Conservation (phyloP, 2,797 vertebrate genomes). For the Acrossocheilus fasciatus region DNA sequence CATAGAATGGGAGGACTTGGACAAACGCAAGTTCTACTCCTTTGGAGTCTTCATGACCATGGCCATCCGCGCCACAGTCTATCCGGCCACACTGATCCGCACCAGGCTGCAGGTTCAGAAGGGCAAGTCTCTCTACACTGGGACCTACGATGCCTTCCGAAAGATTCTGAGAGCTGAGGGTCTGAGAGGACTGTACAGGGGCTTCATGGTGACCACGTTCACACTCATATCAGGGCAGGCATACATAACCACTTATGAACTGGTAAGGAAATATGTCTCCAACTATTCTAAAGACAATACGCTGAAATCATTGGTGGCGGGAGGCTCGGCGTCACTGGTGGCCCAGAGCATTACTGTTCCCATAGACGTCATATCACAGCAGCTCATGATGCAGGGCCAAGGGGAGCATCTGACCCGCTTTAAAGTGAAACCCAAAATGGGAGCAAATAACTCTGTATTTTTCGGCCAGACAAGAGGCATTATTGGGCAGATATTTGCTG, state of each 20-base stretch:
- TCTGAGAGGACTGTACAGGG: constrained; percentile 87
- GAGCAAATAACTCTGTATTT: constrained; percentile 71
- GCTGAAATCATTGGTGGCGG: constrained; percentile 92
- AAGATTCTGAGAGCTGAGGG: constrained; percentile 92
- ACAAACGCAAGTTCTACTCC: constrained; percentile 97
- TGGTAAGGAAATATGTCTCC: constrained; percentile 92
- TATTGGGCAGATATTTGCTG: constrained; percentile 89
- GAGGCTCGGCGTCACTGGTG: constrained; percentile 92
- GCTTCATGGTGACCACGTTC: constrained; percentile 96
- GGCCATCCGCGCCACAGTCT: constrained; percentile 93
- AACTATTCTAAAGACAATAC: constrained; percentile 90
- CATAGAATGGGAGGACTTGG: constrained; percentile 98
- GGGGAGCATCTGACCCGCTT: constrained; percentile 90
- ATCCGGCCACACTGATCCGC: constrained; percentile 95
- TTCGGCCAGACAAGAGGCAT: constrained; percentile 94
- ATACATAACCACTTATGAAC: constrained; percentile 97
- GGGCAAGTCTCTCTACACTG: constrained; percentile 90
- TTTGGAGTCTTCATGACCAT: constrained; percentile 96
- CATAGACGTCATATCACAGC: constrained; percentile 94
- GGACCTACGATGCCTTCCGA: constrained; percentile 92
- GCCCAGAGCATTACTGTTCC: constrained; percentile 98
- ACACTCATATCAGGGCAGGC: constrained; percentile 96
- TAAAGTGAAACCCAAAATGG: constrained; percentile 66
- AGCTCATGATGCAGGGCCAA: constrained; percentile 97
- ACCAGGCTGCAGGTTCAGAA: constrained; percentile 94